Conservation (phyloP, 2,797 vertebrate genomes). For the Glyptemys insculpta region DNA sequence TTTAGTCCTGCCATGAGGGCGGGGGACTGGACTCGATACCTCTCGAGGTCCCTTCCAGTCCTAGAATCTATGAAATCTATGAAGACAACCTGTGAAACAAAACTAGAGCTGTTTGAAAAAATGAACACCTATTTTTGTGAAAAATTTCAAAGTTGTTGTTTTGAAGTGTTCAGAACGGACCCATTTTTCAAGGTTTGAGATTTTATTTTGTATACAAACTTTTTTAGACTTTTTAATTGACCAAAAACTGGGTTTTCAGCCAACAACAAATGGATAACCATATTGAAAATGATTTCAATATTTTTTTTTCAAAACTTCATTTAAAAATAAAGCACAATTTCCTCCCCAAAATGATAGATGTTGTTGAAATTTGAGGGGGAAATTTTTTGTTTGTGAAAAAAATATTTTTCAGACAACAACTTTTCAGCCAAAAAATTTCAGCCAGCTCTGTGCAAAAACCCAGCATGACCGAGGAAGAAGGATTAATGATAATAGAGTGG, state of each 20-base stretch:
- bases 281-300: too few relatives aligned
- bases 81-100: neutral
- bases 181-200: neutral
- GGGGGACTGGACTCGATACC: too few relatives aligned
- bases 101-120: neutral
- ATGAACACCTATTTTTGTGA: neutral
- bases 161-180: neutral
- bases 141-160: neutral
- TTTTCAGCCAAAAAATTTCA: too few relatives aligned
- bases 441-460: too few relatives aligned
- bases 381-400: neutral
- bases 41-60: too few relatives aligned
- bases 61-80: too few relatives aligned
- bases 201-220: neutral
- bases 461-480: neutral
- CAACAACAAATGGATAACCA: too few relatives aligned
- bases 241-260: too few relatives aligned
- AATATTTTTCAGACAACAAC: too few relatives aligned
- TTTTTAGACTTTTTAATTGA: neutral
- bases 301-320: too few relatives aligned
- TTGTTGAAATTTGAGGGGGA: neutral
- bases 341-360: neutral
- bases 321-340: neutral
- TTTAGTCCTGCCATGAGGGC: too few relatives aligned
- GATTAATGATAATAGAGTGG: neutral